These are phyloP conservation scores for Sinocyclocheilus anophthalmus DNA, from an alignment of 2,113 vertebrate genomes.

Conservation along the genomic window DNA sequence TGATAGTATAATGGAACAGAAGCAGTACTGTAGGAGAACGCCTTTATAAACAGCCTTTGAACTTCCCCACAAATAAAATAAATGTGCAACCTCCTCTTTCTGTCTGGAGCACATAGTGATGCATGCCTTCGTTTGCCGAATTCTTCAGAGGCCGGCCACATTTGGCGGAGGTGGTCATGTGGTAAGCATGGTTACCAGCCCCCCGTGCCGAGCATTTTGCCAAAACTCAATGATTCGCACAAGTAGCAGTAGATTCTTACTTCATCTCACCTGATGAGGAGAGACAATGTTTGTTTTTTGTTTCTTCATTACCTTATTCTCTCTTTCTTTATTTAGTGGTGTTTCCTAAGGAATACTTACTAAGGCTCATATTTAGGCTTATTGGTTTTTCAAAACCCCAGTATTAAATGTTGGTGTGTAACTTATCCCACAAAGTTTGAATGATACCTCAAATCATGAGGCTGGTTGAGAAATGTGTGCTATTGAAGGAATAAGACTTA, in stretches of 20 bases:
- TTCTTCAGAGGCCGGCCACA: conserved; percentile 46
- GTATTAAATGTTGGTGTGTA: background rate
- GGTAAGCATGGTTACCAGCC: conserved; percentile 53
- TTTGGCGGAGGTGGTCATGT: conserved; percentile 49
- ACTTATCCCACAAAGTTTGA: background rate
- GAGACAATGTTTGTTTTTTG: background rate
- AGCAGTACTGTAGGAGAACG: conserved; percentile 47
- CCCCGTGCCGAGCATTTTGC: conserved; percentile 36
- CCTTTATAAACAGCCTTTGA: conserved; percentile 64
- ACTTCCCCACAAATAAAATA: conserved; percentile 55
- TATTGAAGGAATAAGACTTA: background rate
- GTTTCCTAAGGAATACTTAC: background rate
- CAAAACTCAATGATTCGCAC: background rate
- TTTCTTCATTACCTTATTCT: background rate
- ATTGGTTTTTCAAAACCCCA: background rate
- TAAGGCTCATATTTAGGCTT: background rate
- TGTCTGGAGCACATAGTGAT: conserved; percentile 50
- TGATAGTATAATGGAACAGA: conserved; percentile 57
- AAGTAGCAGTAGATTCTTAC: background rate
- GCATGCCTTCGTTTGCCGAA: conserved; percentile 34
- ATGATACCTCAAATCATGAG: background rate
- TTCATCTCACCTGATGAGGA: background rate
- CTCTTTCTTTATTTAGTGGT: background rate
- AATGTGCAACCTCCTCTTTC: conserved; percentile 50
- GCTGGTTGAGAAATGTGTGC: background rate